Evolutionary conservation across 2,888 invertebrate genomes (phyloP).

Genomic region (Linnaemya tessellans): DNA sequence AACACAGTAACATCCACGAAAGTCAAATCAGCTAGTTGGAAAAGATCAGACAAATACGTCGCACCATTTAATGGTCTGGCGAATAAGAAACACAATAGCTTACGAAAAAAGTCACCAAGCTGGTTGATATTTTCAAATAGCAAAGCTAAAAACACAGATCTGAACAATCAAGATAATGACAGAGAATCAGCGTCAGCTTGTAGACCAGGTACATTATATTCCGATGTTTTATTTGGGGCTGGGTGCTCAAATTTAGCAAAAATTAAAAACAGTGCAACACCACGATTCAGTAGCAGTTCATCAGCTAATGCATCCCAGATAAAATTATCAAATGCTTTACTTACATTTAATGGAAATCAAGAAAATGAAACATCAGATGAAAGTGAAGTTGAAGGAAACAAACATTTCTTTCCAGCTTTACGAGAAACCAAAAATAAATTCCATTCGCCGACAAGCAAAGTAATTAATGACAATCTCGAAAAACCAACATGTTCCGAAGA

Average conservation of each 20-base stretch:
- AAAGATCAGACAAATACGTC: conserved; percentile 73
- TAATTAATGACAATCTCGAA: neutral
- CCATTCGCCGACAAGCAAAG: neutral
- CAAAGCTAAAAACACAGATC: conserved; percentile 37
- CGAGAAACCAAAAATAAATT: conserved; percentile 12
- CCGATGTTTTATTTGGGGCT: conserved; percentile 75
- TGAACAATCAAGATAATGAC: neutral
- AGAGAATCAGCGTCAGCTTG: conserved; percentile 71
- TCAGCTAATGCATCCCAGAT: conserved; percentile 60
- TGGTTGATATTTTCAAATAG: conserved; percentile 73
- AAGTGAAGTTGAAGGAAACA: conserved; percentile 58
- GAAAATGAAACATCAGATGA: conserved; percentile 59
- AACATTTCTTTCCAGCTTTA: conserved; percentile 66
- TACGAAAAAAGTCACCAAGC: conserved; percentile 72
- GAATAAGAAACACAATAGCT: conserved; percentile 68
- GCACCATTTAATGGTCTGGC: conserved; percentile 65
- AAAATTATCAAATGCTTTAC: conserved; percentile 70
- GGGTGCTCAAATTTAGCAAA: conserved; percentile 73
- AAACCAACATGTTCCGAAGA: neutral
- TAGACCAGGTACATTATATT: conserved; percentile 75
- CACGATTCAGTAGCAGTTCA: conserved; percentile 44
- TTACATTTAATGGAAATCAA: conserved; percentile 62
- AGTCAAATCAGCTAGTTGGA: conserved; percentile 75
- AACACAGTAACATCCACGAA: conserved; percentile 61
- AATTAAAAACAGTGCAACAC: conserved; percentile 71